phyloP scores from a whole-genome alignment of 2,113 vertebrate species.

The Suricata suricatta region DNA sequence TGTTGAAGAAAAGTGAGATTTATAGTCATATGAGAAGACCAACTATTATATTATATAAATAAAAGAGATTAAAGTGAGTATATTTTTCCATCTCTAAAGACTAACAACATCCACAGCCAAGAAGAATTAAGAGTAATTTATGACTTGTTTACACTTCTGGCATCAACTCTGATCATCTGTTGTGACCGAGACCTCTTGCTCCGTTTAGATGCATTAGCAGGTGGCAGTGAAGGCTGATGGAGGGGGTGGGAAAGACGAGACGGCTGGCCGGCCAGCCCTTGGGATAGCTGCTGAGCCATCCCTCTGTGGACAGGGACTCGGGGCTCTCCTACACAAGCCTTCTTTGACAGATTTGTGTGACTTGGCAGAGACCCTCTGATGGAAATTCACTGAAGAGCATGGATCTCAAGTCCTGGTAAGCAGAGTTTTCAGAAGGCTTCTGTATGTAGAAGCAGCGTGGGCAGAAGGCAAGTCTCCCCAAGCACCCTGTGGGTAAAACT shows the following conservation, averaged over 20 bases:
- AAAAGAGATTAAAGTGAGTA: constrained; percentile 41
- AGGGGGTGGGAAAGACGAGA: background rate
- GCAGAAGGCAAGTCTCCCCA: background rate
- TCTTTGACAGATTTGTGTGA: constrained; percentile 9
- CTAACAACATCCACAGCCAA: background rate
- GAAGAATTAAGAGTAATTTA: constrained; percentile 47
- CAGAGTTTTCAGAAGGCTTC: background rate
- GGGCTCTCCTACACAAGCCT: background rate
- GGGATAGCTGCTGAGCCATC: background rate
- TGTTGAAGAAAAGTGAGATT: constrained; percentile 24
- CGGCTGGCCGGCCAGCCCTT: background rate
- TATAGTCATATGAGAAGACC: background rate
- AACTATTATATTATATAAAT: constrained; percentile 22
- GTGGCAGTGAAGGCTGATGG: background rate
- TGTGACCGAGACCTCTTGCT: background rate
- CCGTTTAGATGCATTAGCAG: background rate
- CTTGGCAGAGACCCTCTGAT: constrained; percentile 36
- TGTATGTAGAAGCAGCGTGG: background rate
- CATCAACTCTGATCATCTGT: background rate
- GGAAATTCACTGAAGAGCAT: constrained; percentile 57
- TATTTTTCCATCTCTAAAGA: constrained; percentile 32
- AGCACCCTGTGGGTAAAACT: background rate
- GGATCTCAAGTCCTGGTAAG: background rate
- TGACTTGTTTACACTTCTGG: constrained; percentile 53
- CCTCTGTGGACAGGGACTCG: background rate